These are phyloP conservation scores for Halocynthia roretzi DNA, from an alignment of 23 tunicate species.

Conservation along the genomic window DNA sequence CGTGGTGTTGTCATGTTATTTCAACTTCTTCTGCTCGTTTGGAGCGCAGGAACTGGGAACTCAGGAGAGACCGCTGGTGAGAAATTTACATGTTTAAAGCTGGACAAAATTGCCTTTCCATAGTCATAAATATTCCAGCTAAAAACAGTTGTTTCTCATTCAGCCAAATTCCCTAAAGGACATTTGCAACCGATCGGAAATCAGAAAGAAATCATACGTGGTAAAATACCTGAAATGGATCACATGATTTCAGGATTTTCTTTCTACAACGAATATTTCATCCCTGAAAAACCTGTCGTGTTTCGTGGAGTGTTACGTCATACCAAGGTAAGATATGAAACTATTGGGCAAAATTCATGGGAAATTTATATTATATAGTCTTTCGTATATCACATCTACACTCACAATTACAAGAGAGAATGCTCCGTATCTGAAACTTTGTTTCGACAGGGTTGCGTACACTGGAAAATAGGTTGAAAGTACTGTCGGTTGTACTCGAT, in stretches of 20 bases:
- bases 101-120: no score
- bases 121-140: no score
- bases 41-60: no score
- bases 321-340: neutral
- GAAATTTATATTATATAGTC: neutral
- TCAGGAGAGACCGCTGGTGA: no score
- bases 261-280: conserved; percentile 13
- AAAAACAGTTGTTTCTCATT: no score
- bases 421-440: no score
- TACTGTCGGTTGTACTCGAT: no score
- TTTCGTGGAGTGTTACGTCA: conserved; percentile 8
- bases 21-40: no score
- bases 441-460: no score
- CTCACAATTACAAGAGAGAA: neutral
- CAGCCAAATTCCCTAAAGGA: neutral
- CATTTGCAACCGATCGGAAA: conserved; percentile 20
- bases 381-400: neutral
- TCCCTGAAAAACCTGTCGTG: conserved; percentile 7
- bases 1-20: no score
- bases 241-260: neutral
- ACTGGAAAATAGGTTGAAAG: no score
- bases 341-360: neutral
- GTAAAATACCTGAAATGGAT: conserved; percentile 2
- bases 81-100: no score
- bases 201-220: neutral